Conservation (phyloP, 2,113 vertebrate genomes). For the Orthonyx spaldingii region DNA sequence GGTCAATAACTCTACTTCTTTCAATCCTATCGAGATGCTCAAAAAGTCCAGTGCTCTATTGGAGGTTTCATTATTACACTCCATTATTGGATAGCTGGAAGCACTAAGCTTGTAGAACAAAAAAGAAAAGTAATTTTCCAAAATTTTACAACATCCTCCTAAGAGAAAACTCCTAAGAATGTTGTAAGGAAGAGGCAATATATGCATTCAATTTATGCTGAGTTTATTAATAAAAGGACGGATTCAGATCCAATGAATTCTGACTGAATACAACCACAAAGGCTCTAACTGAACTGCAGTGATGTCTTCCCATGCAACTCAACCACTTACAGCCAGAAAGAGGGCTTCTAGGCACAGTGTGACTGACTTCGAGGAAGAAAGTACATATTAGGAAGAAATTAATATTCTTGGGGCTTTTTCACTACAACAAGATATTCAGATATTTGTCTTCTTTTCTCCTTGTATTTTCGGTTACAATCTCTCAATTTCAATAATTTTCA, state of each 20-base stretch:
- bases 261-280: background rate
- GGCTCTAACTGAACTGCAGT: background rate
- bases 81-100: background rate
- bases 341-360: background rate
- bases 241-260: background rate
- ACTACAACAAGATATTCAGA: background rate
- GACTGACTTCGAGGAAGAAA: background rate
- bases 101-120: background rate
- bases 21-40: background rate
- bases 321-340: background rate
- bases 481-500: background rate
- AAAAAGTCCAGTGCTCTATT: background rate
- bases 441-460: background rate
- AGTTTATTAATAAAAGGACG: background rate
- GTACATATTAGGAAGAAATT: background rate
- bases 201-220: background rate
- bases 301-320: background rate
- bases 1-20: background rate
- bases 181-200: background rate
- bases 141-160: background rate
- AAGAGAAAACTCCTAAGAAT: background rate
- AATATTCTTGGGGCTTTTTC: background rate
- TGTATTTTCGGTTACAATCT: background rate
- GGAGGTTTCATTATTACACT: background rate
- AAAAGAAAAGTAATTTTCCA: background rate